Conservation (phyloP, 2,888 invertebrate genomes). For the Drosophila meridiana region DNA sequence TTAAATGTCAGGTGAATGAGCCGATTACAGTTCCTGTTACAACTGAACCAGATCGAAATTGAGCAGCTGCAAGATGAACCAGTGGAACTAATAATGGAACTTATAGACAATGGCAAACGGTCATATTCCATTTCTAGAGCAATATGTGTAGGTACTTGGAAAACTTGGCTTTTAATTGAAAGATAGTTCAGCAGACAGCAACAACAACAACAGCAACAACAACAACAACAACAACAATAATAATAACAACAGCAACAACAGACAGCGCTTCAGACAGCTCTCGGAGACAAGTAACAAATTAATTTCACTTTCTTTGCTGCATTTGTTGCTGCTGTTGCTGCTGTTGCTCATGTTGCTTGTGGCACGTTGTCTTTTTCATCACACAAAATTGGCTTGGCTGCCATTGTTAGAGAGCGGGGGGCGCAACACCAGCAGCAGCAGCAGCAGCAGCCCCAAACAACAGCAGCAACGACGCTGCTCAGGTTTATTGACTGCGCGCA, state of each 20-base stretch:
- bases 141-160: conserved; percentile 44
- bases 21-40: too few species aligned
- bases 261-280: conserved; percentile 19
- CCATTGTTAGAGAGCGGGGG: conserved; percentile 41
- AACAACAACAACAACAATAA: conserved; percentile 7
- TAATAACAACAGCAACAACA: not conserved
- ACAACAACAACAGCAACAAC: conserved; percentile 11
- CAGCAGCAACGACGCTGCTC: conserved; percentile 42
- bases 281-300: conserved; percentile 59
- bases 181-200: conserved; percentile 12
- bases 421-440: conserved; percentile 17
- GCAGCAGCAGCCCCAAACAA: conserved; percentile 40
- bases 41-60: conserved; percentile 5
- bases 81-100: conserved; percentile 2
- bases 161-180: conserved; percentile 33
- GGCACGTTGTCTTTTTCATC: conserved; percentile 41
- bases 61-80: conserved; percentile 3
- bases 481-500: conserved; percentile 72
- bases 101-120: conserved; percentile 23
- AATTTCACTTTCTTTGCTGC: conserved; percentile 74
- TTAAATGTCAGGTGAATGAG: too few species aligned
- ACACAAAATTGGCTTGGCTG: conserved; percentile 42
- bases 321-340: conserved; percentile 31
- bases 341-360: conserved; percentile 5
- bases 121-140: conserved; percentile 40